Percentiles rank a stretch among this genome's conserved stretches.
phyloP scores from a whole-genome alignment of 2,888 invertebrate genomes.

The Andrena camellia region DNA sequence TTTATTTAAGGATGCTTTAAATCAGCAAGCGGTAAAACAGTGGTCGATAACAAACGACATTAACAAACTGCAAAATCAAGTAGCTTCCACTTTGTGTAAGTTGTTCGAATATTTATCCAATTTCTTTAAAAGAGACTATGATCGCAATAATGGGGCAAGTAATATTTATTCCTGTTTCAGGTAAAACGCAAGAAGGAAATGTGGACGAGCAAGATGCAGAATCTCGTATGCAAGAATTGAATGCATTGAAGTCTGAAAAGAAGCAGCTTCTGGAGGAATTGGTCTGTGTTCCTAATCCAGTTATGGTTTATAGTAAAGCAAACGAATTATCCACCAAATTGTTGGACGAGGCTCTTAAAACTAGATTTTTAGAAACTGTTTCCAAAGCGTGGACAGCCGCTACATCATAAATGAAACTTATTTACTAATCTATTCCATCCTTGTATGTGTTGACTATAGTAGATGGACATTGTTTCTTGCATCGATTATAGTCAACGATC shows the following conservation, averaged over 20 bases:
- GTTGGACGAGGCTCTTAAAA: constrained; percentile 57
- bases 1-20: constrained; percentile 73
- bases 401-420: constrained; percentile 42
- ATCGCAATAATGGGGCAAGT: background rate
- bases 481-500: background rate
- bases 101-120: background rate
- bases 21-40: constrained; percentile 70
- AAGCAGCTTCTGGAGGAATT: constrained; percentile 73
- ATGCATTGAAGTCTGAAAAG: constrained; percentile 72
- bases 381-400: constrained; percentile 69
- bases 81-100: constrained; percentile 70
- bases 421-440: background rate
- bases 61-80: constrained; percentile 71
- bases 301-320: constrained; percentile 74
- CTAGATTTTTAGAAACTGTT: constrained; percentile 56
- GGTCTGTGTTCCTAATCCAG: constrained; percentile 78
- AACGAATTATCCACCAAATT: constrained; percentile 43
- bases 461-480: background rate
- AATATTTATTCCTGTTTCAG: constrained; percentile 33
- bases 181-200: constrained; percentile 25
- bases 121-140: background rate
- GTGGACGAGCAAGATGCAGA: constrained; percentile 51
- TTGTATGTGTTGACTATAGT: background rate
- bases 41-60: constrained; percentile 74
- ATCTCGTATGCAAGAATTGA: constrained; percentile 67